phyloP scores from a whole-genome alignment of 2,113 vertebrate species.

The Spilogale gracilis region DNA sequence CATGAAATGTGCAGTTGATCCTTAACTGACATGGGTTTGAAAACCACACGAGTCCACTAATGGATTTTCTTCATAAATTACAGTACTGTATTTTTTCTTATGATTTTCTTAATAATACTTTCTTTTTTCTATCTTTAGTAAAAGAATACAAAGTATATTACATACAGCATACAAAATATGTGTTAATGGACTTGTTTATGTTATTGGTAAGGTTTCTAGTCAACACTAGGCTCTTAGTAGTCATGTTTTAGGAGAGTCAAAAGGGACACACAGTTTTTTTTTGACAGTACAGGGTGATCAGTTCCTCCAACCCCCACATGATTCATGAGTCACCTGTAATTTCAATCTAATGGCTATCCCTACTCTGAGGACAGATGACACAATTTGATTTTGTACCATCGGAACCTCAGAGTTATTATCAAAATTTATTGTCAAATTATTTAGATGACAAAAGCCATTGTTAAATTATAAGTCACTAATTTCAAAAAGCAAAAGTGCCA shows the following conservation, averaged over 20 bases:
- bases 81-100: not conserved
- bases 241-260: not conserved
- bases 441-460: not conserved
- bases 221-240: not conserved
- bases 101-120: not conserved
- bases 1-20: not conserved
- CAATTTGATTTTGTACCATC: slow-evolving; percentile 37
- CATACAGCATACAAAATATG: not conserved
- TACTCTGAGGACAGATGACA: not conserved
- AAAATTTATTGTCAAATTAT: not conserved
- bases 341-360: not conserved
- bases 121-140: not conserved
- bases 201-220: not conserved
- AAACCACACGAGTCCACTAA: not conserved
- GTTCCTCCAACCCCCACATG: not conserved
- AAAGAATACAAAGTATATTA: not conserved
- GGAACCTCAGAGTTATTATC: not conserved
- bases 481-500: slow-evolving; percentile 40
- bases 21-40: not conserved
- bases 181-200: not conserved
- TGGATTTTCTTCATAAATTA: not conserved
- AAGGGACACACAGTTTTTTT: not conserved
- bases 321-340: not conserved
- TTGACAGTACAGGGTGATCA: not conserved
- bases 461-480: not conserved